Percentiles rank a stretch among this genome's conserved stretches.
Conservation (phyloP, 1,140 invertebrate species). For the Battus philenor region DNA sequence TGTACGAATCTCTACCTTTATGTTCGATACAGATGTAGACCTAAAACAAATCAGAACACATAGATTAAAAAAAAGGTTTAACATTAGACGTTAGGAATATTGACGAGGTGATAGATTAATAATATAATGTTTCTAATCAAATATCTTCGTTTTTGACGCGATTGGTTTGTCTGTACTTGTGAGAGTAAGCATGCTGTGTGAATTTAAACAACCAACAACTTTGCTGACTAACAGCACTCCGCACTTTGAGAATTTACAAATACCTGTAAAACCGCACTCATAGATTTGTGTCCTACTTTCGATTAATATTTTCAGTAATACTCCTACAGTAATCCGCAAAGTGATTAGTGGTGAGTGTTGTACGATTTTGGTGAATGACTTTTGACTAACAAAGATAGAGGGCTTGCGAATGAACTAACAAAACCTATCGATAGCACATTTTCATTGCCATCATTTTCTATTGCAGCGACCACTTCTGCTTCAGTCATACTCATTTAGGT, state of each 20-base stretch:
- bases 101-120: slow-evolving; percentile 26
- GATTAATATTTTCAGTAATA: slow-evolving; percentile 64
- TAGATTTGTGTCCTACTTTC: slow-evolving; percentile 57
- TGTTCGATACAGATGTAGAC: slow-evolving; percentile 46
- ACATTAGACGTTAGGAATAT: slow-evolving; percentile 11
- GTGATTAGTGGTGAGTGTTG: slow-evolving; percentile 72
- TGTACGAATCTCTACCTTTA: slow-evolving; percentile 41
- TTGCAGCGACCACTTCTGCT: slow-evolving; percentile 19
- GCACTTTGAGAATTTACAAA: slow-evolving; percentile 51
- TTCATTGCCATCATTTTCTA: slow-evolving; percentile 19
- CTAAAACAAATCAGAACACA: slow-evolving; percentile 20
- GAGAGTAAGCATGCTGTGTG: slow-evolving; percentile 56
- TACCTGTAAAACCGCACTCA: slow-evolving; percentile 51
- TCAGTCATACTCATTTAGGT: slow-evolving; percentile 8
- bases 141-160: slow-evolving; percentile 67
- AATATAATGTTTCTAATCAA: slow-evolving; percentile 23
- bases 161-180: slow-evolving; percentile 46
- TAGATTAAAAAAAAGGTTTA: slow-evolving; percentile 17
- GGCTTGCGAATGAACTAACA: slow-evolving; percentile 53
- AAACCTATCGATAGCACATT: slow-evolving; percentile 16
- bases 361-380: slow-evolving; percentile 57
- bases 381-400: slow-evolving; percentile 46
- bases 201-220: slow-evolving; percentile 27
- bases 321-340: slow-evolving; percentile 64
- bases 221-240: slow-evolving; percentile 69